Evolutionary conservation across 1,140 invertebrate species (phyloP).

Genomic region (Saccostrea echinata): DNA sequence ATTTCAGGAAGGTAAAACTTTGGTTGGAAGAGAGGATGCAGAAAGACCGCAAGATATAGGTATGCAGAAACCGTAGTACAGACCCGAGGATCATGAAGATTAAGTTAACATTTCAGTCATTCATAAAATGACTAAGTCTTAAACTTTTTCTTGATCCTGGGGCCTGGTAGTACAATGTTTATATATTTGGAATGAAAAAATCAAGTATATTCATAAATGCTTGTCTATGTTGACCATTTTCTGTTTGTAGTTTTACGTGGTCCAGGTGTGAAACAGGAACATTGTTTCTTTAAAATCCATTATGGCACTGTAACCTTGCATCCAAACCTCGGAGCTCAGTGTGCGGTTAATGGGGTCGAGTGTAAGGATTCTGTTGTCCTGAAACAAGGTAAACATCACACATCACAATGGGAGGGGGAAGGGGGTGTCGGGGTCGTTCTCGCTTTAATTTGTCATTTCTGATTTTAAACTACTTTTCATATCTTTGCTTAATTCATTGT

Average conservation of each 20-base stretch:
- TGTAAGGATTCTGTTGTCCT: constrained; percentile 88
- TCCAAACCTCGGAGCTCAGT: constrained; percentile 86
- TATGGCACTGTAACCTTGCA: constrained; percentile 88
- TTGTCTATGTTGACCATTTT: background rate
- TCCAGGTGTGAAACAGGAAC: constrained; percentile 84
- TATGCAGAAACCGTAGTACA: constrained; percentile 50
- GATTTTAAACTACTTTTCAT: too few species aligned
- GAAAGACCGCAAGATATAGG: constrained; percentile 76
- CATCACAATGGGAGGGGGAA: too few species aligned
- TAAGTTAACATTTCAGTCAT: too few species aligned
- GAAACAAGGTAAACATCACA: constrained; percentile 84
- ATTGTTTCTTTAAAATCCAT: constrained; percentile 89
- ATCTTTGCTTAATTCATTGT: too few species aligned
- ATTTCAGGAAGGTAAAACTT: constrained; percentile 81
- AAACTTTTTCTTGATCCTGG: too few species aligned
- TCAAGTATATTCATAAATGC: background rate
- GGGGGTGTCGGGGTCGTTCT: too few species aligned
- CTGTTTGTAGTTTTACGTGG: constrained; percentile 70
- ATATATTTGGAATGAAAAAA: background rate
- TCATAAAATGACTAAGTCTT: too few species aligned
- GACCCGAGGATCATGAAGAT: background rate
- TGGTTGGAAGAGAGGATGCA: constrained; percentile 87
- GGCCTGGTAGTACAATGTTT: too few species aligned
- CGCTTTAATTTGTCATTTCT: too few species aligned
- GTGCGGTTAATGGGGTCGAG: constrained; percentile 90